Conservation (phyloP, 2,888 invertebrate species). For the Temnothorax unifasciatus region DNA sequence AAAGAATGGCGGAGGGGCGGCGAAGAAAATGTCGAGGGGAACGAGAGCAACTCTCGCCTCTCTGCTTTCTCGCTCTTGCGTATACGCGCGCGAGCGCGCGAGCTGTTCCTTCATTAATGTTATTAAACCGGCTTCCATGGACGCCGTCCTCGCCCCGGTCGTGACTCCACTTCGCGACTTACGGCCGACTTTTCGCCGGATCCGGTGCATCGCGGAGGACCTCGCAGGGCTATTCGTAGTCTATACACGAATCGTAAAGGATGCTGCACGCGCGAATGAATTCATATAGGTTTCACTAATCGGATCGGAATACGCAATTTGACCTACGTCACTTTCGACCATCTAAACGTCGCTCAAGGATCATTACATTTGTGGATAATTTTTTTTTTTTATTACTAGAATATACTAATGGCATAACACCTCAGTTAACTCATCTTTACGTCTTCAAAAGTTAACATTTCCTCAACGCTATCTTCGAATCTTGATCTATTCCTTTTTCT, state of each 20-base stretch:
- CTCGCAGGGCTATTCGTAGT: not conserved
- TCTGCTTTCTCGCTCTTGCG: not conserved
- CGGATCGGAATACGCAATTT: not conserved
- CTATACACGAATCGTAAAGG: not conserved
- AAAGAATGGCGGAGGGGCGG: conserved; percentile 76
- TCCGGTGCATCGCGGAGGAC: not conserved
- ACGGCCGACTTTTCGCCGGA: conserved; percentile 20
- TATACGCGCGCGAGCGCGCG: conserved; percentile 11
- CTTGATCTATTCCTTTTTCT: not conserved
- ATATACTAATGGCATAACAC: not conserved
- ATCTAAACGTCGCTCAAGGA: not conserved
- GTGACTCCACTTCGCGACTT: conserved; percentile 40
- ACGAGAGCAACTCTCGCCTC: conserved; percentile 47
- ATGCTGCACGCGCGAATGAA: not conserved
- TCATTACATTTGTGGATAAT: not conserved
- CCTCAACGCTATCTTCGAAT: not conserved
- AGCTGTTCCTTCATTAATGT: conserved; percentile 77
- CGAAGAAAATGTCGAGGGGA: conserved; percentile 59
- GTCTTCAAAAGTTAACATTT: not conserved
- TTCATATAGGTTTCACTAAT: not conserved
- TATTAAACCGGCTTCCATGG: conserved; percentile 72
- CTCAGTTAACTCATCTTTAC: not conserved
- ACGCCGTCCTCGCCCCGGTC: conserved; percentile 12
- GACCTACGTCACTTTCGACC: not conserved
- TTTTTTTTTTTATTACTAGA: conserved; percentile 2